phyloP scores from a whole-genome alignment of 2,888 invertebrate species.

The Drosophila robusta region DNA sequence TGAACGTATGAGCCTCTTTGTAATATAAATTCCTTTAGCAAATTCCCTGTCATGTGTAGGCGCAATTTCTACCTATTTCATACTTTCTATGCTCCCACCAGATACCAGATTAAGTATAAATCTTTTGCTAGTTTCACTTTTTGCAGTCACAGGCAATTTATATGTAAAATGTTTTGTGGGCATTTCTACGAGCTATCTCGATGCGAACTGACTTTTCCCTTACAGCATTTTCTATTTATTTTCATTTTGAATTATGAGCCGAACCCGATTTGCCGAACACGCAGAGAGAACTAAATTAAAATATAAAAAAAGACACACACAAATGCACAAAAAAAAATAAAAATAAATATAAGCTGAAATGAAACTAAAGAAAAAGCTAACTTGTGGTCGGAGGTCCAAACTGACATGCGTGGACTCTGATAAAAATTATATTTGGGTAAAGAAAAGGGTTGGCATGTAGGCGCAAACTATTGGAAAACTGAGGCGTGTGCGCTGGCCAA shows the following conservation, averaged over 20 bases:
- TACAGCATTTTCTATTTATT: constrained; percentile 49
- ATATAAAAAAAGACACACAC: constrained; percentile 11
- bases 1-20: constrained; percentile 5
- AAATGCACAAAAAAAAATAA: constrained; percentile 22
- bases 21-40: not conserved
- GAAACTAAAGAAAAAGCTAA: constrained; percentile 45
- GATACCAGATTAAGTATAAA: constrained; percentile 50
- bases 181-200: constrained; percentile 48
- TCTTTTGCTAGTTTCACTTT: constrained; percentile 52
- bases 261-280: constrained; percentile 42
- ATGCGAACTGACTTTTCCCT: constrained; percentile 36
- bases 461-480: constrained; percentile 27
- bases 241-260: constrained; percentile 72
- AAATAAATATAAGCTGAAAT: constrained; percentile 38
- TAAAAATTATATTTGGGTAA: constrained; percentile 55
- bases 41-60: constrained; percentile 6
- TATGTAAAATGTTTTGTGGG: constrained; percentile 59
- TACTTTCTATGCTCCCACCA: not conserved
- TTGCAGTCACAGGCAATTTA: constrained; percentile 67
- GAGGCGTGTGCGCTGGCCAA: constrained; percentile 3
- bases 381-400: constrained; percentile 23
- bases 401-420: constrained; percentile 60
- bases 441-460: constrained; percentile 38
- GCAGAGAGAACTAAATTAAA: constrained; percentile 65
- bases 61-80: constrained; percentile 18